Percentiles rank a stretch among this genome's conserved stretches.
phyloP scores from a whole-genome alignment of 2,113 vertebrate genomes.

The Lycaon pictus region DNA sequence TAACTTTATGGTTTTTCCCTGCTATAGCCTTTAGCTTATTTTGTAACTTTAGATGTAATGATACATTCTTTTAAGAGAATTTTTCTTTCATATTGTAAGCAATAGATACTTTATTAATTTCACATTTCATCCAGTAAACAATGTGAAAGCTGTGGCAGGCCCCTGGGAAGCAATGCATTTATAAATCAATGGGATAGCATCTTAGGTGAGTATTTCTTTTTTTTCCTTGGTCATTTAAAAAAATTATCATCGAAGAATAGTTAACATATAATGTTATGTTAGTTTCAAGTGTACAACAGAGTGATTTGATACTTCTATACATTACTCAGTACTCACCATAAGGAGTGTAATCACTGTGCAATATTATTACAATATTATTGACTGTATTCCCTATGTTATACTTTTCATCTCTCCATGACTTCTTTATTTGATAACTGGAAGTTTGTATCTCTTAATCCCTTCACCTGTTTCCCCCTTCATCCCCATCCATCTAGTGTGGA shows the following conservation, averaged over 20 bases:
- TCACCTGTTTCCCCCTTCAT: neutral
- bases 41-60: neutral
- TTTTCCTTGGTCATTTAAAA: neutral
- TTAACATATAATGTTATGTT: neutral
- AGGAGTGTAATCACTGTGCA: neutral
- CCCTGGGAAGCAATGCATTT: neutral
- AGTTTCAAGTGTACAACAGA: neutral
- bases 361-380: neutral
- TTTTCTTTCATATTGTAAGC: neutral
- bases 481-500: neutral
- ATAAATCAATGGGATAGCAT: neutral
- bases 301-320: neutral
- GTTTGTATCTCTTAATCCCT: neutral
- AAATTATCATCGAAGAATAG: neutral
- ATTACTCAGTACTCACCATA: neutral
- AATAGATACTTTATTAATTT: neutral
- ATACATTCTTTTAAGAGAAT: neutral
- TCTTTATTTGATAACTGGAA: neutral
- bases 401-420: neutral
- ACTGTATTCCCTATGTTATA: neutral
- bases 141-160: neutral
- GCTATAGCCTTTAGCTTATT: neutral
- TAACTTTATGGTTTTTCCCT: neutral
- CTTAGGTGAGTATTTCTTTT: neutral
- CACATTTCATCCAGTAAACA: constrained; percentile 26